These are phyloP conservation scores for Saccopteryx bilineata DNA, from an alignment of 2,113 vertebrate genomes.

Conservation along the genomic window DNA sequence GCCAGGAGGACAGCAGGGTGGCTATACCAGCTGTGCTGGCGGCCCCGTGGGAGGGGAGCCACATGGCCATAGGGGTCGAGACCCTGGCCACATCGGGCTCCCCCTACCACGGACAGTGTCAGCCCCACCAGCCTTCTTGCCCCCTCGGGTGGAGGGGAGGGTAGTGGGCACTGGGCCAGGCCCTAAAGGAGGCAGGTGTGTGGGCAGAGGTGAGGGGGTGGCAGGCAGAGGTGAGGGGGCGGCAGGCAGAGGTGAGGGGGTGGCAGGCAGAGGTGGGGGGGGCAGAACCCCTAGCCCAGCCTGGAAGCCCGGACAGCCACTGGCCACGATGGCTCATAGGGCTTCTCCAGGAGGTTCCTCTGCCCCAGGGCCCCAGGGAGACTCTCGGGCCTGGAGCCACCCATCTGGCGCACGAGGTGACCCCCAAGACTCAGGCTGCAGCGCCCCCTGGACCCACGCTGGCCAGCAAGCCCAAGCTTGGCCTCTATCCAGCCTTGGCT, in stretches of 20 bases:
- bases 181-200: neutral
- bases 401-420: neutral
- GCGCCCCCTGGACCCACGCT: neutral
- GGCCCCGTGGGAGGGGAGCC: neutral
- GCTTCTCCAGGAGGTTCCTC: neutral
- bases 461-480: neutral
- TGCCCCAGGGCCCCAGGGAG: too few relatives aligned
- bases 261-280: too few relatives aligned
- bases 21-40: neutral
- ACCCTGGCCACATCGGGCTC: neutral
- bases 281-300: neutral
- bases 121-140: fast-evolving
- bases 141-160: neutral
- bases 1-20: too few relatives aligned
- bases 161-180: neutral
- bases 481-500: neutral
- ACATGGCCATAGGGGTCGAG: too few relatives aligned
- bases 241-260: too few relatives aligned
- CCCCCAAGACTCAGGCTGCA: neutral
- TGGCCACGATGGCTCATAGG: fast-evolving
- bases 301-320: fast-evolving
- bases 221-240: neutral
- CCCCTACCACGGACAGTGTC: neutral
- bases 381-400: neutral
- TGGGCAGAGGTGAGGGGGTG: neutral